phyloP scores from a whole-genome alignment of 2,797 vertebrate genomes.

The Rhinella marina region DNA sequence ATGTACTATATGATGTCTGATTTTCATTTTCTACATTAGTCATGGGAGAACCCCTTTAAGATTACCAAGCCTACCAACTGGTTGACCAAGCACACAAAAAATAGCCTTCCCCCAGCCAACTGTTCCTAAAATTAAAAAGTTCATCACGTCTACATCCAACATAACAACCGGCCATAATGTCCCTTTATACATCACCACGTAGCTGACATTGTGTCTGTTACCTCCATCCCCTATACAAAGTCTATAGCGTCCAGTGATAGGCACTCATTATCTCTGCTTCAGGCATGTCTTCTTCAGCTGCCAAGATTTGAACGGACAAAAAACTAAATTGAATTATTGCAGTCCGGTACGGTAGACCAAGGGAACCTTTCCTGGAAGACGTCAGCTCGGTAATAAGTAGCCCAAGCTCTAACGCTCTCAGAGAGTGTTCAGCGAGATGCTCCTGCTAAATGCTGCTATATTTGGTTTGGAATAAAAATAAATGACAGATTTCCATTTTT shows the following conservation, averaged over 20 bases:
- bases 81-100: not conserved
- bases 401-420: not conserved
- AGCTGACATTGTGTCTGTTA: not conserved
- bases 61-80: not conserved
- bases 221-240: not conserved
- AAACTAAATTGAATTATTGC: slow-evolving; percentile 34
- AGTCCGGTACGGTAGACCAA: slow-evolving; percentile 28
- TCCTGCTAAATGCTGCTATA: not conserved
- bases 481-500: slow-evolving; percentile 29
- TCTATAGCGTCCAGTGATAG: not conserved
- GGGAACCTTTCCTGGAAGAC: not conserved
- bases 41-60: no score
- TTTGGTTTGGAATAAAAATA: not conserved
- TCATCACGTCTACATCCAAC: not conserved
- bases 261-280: slow-evolving; percentile 29
- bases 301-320: not conserved
- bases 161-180: not conserved
- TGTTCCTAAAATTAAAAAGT: not conserved
- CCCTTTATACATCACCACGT: slow-evolving; percentile 35
- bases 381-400: slow-evolving; percentile 33
- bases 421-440: not conserved
- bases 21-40: no score
- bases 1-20: no score
- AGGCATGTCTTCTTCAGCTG: slow-evolving; percentile 57
- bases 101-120: not conserved